Conservation (phyloP, 1,140 invertebrate genomes). For the Drosophila prosaltans region DNA sequence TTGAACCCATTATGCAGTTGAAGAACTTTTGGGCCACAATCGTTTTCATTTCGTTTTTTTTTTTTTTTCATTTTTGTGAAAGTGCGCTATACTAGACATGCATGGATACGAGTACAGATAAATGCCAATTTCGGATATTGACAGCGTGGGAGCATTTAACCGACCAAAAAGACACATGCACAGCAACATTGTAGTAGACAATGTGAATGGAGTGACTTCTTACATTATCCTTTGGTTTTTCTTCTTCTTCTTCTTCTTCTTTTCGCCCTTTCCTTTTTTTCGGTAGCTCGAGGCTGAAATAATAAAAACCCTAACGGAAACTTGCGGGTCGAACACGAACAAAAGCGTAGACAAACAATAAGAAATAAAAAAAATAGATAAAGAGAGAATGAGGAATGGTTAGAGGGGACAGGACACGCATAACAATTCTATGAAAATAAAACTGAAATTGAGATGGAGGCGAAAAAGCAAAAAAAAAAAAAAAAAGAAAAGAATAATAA, state of each 20-base stretch:
- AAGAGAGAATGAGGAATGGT: constrained; percentile 34
- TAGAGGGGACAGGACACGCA: constrained; percentile 43
- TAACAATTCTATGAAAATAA: constrained; percentile 63
- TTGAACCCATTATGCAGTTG: background rate
- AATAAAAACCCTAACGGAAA: constrained; percentile 74
- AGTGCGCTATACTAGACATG: constrained; percentile 13
- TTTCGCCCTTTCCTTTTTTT: constrained; percentile 21
- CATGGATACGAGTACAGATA: constrained; percentile 21
- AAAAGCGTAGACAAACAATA: constrained; percentile 43
- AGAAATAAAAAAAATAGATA: constrained; percentile 24
- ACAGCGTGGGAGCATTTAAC: constrained; percentile 71
- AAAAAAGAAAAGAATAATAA: background rate
- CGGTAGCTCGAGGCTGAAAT: constrained; percentile 64
- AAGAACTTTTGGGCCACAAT: background rate
- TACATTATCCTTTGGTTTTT: constrained; percentile 11
- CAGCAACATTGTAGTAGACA: constrained; percentile 14
- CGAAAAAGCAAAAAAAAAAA: constrained; percentile 21
- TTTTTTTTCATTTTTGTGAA: background rate
- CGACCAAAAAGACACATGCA: constrained; percentile 42
- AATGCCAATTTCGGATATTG: constrained; percentile 66
- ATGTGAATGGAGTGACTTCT: constrained; percentile 51
- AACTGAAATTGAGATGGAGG: constrained; percentile 35
- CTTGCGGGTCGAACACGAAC: constrained; percentile 61
- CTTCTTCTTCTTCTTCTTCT: constrained; percentile 42
- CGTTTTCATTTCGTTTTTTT: background rate